These are phyloP conservation scores for Enteromius treurensis DNA, from an alignment of 2,797 vertebrate species.

Conservation along the genomic window DNA sequence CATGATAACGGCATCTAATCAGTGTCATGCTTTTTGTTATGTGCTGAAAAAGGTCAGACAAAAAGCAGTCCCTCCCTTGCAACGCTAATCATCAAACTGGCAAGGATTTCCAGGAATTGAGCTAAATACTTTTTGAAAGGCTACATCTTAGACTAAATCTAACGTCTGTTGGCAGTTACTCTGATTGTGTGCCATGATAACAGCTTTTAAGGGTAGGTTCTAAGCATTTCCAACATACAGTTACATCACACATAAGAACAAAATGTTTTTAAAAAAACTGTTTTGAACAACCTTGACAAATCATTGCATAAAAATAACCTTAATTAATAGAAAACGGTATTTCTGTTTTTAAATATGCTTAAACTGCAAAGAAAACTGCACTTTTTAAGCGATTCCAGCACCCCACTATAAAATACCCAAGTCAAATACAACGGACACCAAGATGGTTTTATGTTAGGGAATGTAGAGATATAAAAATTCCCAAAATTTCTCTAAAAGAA, in stretches of 20 bases:
- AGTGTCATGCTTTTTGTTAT: constrained; percentile 54
- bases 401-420: not conserved
- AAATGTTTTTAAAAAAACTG: too few relatives aligned
- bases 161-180: constrained; percentile 36
- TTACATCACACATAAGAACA: not conserved
- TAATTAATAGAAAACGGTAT: not conserved
- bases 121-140: constrained; percentile 27
- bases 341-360: not conserved
- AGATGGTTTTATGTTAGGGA: constrained; percentile 14
- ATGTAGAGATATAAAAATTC: constrained; percentile 25
- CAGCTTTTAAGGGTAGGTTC: not conserved
- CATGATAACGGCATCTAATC: constrained; percentile 34
- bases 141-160: constrained; percentile 22
- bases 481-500: constrained; percentile 16
- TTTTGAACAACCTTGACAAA: not conserved
- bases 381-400: not conserved
- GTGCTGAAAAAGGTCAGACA: constrained; percentile 42
- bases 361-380: not conserved
- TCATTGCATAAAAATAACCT: not conserved
- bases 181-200: constrained; percentile 21
- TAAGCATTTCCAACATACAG: constrained; percentile 13
- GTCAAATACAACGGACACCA: not conserved
- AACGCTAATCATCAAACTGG: constrained; percentile 41
- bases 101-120: constrained; percentile 42
- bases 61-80: constrained; percentile 20